A percentile compares a stretch with the other conserved stretches of the same genome.
Conservation (phyloP, 1,140 invertebrate genomes). For the Cherax destructor region DNA sequence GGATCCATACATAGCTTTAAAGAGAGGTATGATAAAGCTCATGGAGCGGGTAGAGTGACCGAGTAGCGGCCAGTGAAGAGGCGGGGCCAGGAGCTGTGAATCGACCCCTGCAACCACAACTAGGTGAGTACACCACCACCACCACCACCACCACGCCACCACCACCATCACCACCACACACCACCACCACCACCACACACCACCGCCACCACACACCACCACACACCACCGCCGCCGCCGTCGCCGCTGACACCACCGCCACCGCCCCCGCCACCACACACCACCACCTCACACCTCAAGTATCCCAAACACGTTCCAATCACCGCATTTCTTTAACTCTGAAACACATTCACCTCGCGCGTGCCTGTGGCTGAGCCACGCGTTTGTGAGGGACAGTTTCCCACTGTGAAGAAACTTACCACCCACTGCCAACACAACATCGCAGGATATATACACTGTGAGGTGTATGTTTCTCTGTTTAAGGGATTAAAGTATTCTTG, state of each 20-base stretch:
- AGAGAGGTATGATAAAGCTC: no score
- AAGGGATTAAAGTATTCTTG: no score
- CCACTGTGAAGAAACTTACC: background rate
- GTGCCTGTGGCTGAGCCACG: background rate
- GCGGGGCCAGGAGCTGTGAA: no score
- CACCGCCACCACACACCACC: background rate
- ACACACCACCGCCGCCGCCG: background rate
- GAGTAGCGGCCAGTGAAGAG: no score
- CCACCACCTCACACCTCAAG: background rate
- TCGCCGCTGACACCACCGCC: background rate
- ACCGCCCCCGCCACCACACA: background rate
- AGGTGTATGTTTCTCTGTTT: no score
- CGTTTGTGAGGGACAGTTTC: constrained; percentile 1
- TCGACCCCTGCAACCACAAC: no score
- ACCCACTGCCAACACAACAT: background rate
- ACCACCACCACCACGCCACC: background rate
- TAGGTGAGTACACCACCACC: no score
- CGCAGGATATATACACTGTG: background rate
- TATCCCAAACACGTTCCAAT: background rate
- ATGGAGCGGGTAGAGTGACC: no score
- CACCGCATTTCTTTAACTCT: background rate
- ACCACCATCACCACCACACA: no score
- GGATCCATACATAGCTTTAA: no score
- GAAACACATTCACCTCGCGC: background rate
- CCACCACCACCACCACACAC: background rate